phyloP scores from a whole-genome alignment of 2,797 vertebrate species.

The Lophotriccus pileatus region DNA sequence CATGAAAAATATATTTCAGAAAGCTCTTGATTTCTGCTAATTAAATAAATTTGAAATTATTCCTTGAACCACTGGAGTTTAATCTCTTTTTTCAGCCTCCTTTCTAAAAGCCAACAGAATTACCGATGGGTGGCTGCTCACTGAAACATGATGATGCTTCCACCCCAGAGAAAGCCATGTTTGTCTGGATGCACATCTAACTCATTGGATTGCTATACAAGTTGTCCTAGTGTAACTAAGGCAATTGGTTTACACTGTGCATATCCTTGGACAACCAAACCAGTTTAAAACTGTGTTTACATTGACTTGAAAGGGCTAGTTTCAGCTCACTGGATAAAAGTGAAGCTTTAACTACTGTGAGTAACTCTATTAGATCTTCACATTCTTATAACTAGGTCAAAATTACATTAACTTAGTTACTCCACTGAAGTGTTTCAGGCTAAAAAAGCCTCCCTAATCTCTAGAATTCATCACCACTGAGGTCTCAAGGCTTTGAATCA shows the following conservation, averaged over 20 bases:
- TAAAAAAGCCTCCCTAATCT: not conserved
- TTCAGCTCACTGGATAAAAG: not conserved
- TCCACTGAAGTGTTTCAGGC: not conserved
- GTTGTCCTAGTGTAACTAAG: constrained; percentile 7
- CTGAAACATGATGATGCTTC: not conserved
- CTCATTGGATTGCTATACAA: not conserved
- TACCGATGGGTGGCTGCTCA: not conserved
- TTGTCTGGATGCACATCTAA: not conserved
- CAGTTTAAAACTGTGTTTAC: not conserved
- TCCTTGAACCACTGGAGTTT: not conserved
- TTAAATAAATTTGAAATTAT: constrained; percentile 1
- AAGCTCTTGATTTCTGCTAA: not conserved
- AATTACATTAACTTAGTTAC: not conserved
- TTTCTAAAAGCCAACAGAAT: not conserved
- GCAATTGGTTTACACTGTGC: not conserved
- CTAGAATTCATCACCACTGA: not conserved
- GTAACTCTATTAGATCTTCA: not conserved
- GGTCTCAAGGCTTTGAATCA: not conserved
- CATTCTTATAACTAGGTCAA: not conserved
- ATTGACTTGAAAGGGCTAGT: not conserved
- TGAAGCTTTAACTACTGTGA: not conserved
- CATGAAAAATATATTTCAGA: not conserved
- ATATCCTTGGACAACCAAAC: not conserved
- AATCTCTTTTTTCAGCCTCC: not conserved
- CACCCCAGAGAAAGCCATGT: not conserved